Evolutionary conservation across 1,140 invertebrate species (phyloP), one percentile per base, ranked within the genome.

Genomic region (Myzus persicae): DNA sequence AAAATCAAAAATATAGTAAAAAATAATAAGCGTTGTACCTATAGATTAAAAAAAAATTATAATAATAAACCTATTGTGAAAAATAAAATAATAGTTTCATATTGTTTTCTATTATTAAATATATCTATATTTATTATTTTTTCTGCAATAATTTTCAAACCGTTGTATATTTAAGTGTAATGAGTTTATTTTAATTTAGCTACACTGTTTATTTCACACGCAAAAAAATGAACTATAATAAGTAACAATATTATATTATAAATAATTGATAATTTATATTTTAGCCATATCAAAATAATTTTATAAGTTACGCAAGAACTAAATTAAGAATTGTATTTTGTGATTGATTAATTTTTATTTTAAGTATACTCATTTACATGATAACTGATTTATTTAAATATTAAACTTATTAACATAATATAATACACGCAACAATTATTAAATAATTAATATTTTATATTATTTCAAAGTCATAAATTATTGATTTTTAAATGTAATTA

Each of bases 1-100:
- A 90, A 90, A 90, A 90, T 67, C 26, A 90, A 90, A 67, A 90
- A 90, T n/a, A 42, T n/a, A 40, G 38, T 59, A 67, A 24, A 54
- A 31, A 90, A 90, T 90, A 90, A 90, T 90, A 90, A 42, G 89
- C 51, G 40, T 67, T 51, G 42, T 87, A 46, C 42, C 26, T n/a
- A 89, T 89, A 42, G 51, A 67, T 67, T 90, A 67, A 90, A 90
- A 90, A 90, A 59, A 90, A 42, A 42, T 6, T 59, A 59, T 90
- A 42, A 90, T 42, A 90, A 67, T 67, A 90, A 90, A 90, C 54
- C 51, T 67, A 90, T 90, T 90, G 89, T 90, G 31, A 67, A 67
- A 89, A 90, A 38, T 14, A 90, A 48, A 90, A 90, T 67, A 90
- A 90, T 67, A 59, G 51, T 90, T 90, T 59, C 24, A 40, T 38